These are phyloP conservation scores for Petromus typicus DNA, from an alignment of 2,113 vertebrate species.

Conservation along the genomic window DNA sequence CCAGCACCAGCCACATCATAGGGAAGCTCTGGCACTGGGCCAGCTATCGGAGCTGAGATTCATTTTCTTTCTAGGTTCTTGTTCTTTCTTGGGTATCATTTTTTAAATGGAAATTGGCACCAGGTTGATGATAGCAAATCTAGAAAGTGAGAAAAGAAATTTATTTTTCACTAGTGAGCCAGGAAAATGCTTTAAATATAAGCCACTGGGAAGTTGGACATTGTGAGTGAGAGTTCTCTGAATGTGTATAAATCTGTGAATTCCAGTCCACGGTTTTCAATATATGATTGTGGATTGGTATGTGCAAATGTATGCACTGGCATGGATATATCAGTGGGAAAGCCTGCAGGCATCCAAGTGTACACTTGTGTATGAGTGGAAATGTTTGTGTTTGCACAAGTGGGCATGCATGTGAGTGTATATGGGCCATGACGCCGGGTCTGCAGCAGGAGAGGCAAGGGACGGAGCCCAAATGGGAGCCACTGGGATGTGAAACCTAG, in stretches of 20 bases:
- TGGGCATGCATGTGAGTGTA: background rate
- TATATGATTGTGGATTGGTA: background rate
- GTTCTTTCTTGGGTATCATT: conserved; percentile 59
- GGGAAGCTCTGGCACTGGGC: background rate
- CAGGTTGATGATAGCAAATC: conserved; percentile 61
- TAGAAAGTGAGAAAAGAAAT: conserved; percentile 69
- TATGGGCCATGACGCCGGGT: too few species aligned
- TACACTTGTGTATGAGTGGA: background rate
- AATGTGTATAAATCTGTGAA: background rate
- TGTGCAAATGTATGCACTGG: background rate
- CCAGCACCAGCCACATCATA: fast-evolving
- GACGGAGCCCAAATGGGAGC: background rate
- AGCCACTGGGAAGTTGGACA: background rate
- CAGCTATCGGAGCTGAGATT: background rate
- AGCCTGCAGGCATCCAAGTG: background rate
- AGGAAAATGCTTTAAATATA: conserved; percentile 64
- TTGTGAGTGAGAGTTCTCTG: background rate
- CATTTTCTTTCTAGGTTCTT: conserved; percentile 66
- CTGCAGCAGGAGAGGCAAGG: too few species aligned
- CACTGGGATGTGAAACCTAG: fast-evolving
- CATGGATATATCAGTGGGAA: background rate
- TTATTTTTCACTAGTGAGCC: conserved; percentile 60
- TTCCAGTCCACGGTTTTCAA: background rate
- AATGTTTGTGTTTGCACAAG: background rate
- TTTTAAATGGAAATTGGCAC: conserved; percentile 71